These are phyloP conservation scores for Pomatostomus ruficeps DNA, from an alignment of 2,113 vertebrate species.

Conservation along the genomic window DNA sequence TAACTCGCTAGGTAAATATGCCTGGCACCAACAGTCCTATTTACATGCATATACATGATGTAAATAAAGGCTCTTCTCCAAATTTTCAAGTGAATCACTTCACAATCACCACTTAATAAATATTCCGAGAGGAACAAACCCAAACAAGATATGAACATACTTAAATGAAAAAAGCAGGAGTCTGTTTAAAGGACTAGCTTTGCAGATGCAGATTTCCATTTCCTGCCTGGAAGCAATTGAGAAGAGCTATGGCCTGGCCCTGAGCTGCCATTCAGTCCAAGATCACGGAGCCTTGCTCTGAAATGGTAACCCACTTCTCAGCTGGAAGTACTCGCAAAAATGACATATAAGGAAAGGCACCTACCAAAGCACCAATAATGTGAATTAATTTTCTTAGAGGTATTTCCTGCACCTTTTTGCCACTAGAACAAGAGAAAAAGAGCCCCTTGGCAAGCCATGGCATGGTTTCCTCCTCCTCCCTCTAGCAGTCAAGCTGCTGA, in stretches of 20 bases:
- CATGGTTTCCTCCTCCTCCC: background rate
- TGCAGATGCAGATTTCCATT: background rate
- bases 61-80: conserved; percentile 11
- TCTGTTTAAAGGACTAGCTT: background rate
- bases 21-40: background rate
- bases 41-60: background rate
- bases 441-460: background rate
- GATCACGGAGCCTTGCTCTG: background rate
- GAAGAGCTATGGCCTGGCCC: background rate
- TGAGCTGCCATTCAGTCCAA: background rate
- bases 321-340: background rate
- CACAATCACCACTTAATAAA: background rate
- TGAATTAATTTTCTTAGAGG: background rate
- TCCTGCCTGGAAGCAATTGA: background rate
- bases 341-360: background rate
- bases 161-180: background rate
- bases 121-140: background rate
- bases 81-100: background rate
- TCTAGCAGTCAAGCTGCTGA: background rate
- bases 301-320: background rate
- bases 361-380: background rate
- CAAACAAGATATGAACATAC: background rate
- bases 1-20: background rate
- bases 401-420: background rate
- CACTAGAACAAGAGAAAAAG: background rate